These are phyloP conservation scores for Champsocephalus gunnari DNA, from an alignment of 2,797 vertebrate species.

Conservation along the genomic window DNA sequence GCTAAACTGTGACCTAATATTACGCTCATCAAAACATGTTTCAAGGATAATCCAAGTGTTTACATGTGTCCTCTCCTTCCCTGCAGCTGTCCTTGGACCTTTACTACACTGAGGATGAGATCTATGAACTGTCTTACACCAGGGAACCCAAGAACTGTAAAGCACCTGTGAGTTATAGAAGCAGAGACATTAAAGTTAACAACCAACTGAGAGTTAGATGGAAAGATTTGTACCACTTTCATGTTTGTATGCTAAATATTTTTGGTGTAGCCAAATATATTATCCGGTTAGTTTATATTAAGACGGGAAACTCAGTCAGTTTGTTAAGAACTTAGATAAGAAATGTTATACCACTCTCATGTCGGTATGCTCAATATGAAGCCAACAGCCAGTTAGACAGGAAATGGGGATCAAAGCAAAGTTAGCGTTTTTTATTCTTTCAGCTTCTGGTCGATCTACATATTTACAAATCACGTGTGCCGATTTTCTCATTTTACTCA, in stretches of 20 bases:
- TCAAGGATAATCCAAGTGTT: conserved; percentile 52
- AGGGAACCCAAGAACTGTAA: conserved; percentile 93
- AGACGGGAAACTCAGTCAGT: neutral
- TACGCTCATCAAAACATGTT: conserved; percentile 53
- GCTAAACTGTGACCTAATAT: conserved; percentile 53
- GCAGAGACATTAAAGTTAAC: conserved; percentile 12
- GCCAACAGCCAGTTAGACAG: neutral
- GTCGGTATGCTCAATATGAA: neutral
- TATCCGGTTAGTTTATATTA: neutral
- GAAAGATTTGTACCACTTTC: neutral
- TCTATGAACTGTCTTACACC: conserved; percentile 96
- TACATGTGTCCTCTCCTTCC: conserved; percentile 38
- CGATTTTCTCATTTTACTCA: neutral
- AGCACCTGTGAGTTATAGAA: conserved; percentile 87
- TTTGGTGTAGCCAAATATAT: neutral
- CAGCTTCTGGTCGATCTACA: neutral
- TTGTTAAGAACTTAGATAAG: neutral
- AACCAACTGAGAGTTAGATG: neutral
- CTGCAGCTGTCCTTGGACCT: conserved; percentile 94
- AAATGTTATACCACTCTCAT: neutral
- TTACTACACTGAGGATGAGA: conserved; percentile 97
- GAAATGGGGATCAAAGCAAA: neutral
- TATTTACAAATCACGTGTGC: neutral
- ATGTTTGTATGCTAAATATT: neutral
- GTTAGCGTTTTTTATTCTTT: neutral